Percentiles rank a stretch among this genome's conserved stretches.
phyloP scores from a whole-genome alignment of 2,113 vertebrate genomes.

The Pandion haliaetus region DNA sequence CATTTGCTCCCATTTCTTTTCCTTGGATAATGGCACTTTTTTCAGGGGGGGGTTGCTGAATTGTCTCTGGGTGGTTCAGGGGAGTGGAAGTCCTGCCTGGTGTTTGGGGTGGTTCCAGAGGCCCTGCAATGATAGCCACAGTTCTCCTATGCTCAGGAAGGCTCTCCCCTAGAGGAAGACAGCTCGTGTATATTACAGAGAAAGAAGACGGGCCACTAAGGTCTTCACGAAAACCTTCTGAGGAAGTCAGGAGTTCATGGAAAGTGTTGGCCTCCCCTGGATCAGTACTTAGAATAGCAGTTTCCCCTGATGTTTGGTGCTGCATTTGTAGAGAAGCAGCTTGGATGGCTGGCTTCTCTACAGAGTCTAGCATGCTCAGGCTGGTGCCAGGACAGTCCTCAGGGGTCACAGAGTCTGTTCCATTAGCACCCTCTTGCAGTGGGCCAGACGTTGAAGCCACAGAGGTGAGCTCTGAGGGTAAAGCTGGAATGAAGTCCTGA shows the following conservation, averaged over 20 bases:
- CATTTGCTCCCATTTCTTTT: not conserved
- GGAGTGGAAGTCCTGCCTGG: conserved; percentile 16
- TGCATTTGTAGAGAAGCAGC: not conserved
- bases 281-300: not conserved
- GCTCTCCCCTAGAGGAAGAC: not conserved
- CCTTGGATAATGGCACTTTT: not conserved
- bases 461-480: not conserved
- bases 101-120: not conserved
- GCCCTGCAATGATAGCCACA: not conserved
- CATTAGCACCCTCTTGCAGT: not conserved
- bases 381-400: not conserved
- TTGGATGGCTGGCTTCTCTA: not conserved
- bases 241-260: not conserved
- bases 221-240: not conserved
- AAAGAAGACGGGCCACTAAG: not conserved
- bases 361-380: not conserved
- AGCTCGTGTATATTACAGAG: not conserved
- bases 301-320: not conserved
- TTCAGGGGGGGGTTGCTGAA: not conserved
- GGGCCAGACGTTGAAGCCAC: not conserved
- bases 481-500: not conserved
- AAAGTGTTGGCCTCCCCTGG: not conserved
- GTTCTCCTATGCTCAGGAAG: not conserved
- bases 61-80: conserved; percentile 13
- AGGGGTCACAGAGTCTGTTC: not conserved